phyloP scores from a whole-genome alignment of 2,113 vertebrate species.

The Colaptes auratus region DNA sequence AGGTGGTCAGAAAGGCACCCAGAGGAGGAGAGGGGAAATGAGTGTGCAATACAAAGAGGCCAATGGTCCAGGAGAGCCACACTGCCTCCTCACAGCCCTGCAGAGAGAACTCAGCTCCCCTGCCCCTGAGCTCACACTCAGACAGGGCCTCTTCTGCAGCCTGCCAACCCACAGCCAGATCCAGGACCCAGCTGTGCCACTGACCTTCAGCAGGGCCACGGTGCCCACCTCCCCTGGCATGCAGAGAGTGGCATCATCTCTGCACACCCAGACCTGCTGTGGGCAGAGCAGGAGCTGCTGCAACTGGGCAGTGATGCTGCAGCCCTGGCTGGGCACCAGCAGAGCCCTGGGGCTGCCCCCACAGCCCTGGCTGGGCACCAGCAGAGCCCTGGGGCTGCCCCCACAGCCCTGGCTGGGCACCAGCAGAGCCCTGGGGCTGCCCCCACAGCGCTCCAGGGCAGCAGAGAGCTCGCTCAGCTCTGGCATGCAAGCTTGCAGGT shows the following conservation, averaged over 20 bases:
- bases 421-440: too few relatives aligned
- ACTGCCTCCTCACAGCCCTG: slow-evolving; percentile 23
- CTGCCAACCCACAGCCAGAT: not conserved
- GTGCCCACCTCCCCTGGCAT: fast-evolving
- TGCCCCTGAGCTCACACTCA: not conserved
- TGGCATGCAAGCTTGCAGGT: not conserved
- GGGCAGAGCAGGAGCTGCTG: not conserved
- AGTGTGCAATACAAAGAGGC: not conserved
- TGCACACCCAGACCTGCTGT: not conserved
- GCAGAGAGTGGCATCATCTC: not conserved
- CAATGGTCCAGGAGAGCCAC: slow-evolving; percentile 24
- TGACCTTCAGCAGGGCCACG: not conserved
- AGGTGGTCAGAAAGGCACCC: slow-evolving; percentile 31
- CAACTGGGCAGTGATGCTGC: not conserved
- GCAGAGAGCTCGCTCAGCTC: not conserved
- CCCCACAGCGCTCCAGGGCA: not conserved
- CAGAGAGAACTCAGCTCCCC: not conserved
- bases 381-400: not conserved
- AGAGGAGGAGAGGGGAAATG: not conserved
- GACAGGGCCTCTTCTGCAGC: not conserved
- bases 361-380: too few relatives aligned
- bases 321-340: not conserved
- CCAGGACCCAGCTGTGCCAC: not conserved
- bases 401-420: too few relatives aligned
- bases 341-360: too few relatives aligned